Evolutionary conservation across 1,140 invertebrate species (phyloP).

Genomic region (Drosophila kohkoa): DNA sequence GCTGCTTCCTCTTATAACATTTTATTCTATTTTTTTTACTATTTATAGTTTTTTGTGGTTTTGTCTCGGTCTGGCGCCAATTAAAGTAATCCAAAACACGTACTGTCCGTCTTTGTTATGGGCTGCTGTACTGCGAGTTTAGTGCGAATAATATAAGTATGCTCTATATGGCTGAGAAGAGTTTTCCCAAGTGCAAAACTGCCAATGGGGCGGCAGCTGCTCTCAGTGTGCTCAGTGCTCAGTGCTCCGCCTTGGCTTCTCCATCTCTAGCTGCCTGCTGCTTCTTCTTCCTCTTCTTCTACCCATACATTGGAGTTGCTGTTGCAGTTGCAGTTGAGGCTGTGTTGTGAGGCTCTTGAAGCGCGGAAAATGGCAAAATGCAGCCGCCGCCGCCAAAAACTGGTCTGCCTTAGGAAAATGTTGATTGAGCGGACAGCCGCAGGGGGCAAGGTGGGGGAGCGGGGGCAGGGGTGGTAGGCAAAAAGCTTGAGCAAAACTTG

Average conservation of each 20-base stretch:
- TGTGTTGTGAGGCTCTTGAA: constrained; percentile 48
- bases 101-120: constrained; percentile 53
- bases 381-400: constrained; percentile 77
- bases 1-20: constrained; percentile 10
- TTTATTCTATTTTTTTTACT: not conserved
- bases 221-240: constrained; percentile 3
- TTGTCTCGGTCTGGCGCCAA: constrained; percentile 42
- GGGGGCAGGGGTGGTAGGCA: constrained; percentile 11
- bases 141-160: constrained; percentile 3
- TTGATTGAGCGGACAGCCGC: constrained; percentile 29
- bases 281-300: constrained; percentile 12
- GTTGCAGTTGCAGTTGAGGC: constrained; percentile 8
- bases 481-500: constrained; percentile 54
- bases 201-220: constrained; percentile 38
- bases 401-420: constrained; percentile 73
- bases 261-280: not conserved
- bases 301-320: not conserved
- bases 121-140: constrained; percentile 24
- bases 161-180: constrained; percentile 45
- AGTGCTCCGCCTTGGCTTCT: constrained; percentile 4
- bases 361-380: constrained; percentile 79
- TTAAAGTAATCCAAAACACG: constrained; percentile 79
- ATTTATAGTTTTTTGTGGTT: constrained; percentile 26
- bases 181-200: constrained; percentile 52
- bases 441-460: not conserved